These are phyloP conservation scores for Micoletzkya japonica DNA, from an alignment of 2,888 invertebrate genomes.

Conservation along the genomic window DNA sequence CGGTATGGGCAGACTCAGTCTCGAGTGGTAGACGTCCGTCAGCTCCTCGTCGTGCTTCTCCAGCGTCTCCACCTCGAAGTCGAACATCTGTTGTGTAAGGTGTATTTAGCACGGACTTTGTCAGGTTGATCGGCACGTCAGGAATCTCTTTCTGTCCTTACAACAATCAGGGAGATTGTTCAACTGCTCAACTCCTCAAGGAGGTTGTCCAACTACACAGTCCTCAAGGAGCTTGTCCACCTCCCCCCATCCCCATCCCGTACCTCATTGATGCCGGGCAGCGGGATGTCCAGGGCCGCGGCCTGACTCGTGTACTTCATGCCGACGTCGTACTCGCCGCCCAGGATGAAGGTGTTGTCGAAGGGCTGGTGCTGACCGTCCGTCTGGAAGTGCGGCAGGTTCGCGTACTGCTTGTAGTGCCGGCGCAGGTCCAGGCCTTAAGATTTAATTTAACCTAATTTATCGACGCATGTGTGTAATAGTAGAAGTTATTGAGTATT, in stretches of 20 bases:
- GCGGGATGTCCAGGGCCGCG: slow-evolving; percentile 41
- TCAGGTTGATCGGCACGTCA: background rate
- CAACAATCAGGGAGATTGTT: background rate
- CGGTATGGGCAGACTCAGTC: slow-evolving; percentile 45
- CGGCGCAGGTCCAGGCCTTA: slow-evolving; percentile 36
- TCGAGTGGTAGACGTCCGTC: slow-evolving; percentile 42
- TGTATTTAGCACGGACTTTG: background rate
- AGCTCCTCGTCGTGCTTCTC: slow-evolving; percentile 44
- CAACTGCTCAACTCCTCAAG: background rate
- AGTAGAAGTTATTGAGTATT: no score
- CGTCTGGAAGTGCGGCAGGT: slow-evolving; percentile 41
- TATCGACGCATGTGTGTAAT: no score
- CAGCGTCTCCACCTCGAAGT: slow-evolving; percentile 44
- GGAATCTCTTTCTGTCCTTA: background rate
- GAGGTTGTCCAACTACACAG: background rate
- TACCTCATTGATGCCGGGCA: slow-evolving; percentile 45
- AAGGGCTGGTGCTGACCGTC: slow-evolving; percentile 44
- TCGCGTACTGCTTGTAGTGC: slow-evolving; percentile 43
- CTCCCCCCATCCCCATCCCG: no score
- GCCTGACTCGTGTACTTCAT: slow-evolving; percentile 45
- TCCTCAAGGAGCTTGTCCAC: background rate
- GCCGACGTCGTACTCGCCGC: slow-evolving; percentile 45
- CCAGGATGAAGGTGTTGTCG: slow-evolving; percentile 43
- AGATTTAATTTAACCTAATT: no score
- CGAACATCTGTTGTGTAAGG: slow-evolving; percentile 36